A percentile compares a stretch with the other conserved stretches of the same genome.
Evolutionary conservation across 2,888 invertebrate species (phyloP).

Genomic region (Mimumesa dahlbomi): DNA sequence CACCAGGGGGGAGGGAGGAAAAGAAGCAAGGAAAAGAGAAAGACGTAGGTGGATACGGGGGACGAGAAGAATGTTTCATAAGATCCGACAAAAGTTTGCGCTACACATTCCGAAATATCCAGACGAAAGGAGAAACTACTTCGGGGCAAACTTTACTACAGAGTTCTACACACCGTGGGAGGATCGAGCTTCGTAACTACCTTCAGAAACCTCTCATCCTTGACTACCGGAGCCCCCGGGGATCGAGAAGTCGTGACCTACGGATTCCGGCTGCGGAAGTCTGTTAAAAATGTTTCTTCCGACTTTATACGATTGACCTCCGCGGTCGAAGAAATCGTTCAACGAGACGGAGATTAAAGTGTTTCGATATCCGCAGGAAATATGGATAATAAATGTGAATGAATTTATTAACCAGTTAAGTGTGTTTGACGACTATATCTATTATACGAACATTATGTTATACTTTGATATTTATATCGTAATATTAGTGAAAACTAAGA

Average conservation of each 20-base stretch:
- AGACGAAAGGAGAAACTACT: slow-evolving; percentile 51
- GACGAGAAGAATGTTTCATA: slow-evolving; percentile 44
- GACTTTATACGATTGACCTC: slow-evolving; percentile 12
- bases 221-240: slow-evolving; percentile 6
- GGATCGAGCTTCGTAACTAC: slow-evolving; percentile 40
- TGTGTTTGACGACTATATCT: too few relatives aligned
- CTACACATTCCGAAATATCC: slow-evolving; percentile 41
- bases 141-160: slow-evolving; percentile 36
- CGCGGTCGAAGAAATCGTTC: too few relatives aligned
- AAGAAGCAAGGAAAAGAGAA: background rate
- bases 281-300: slow-evolving; percentile 8
- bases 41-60: background rate
- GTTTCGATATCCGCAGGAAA: too few relatives aligned
- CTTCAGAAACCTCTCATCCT: slow-evolving; percentile 11
- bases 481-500: too few relatives aligned
- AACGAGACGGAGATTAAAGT: too few relatives aligned
- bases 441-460: too few relatives aligned
- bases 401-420: too few relatives aligned
- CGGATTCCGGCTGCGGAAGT: slow-evolving; percentile 14
- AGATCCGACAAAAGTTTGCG: slow-evolving; percentile 50
- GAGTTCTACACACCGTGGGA: slow-evolving; percentile 35
- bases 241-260: slow-evolving; percentile 46
- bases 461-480: too few relatives aligned
- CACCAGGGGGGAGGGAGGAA: slow-evolving; percentile 12
- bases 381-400: too few relatives aligned